Conservation (phyloP, 2,113 vertebrate species). For the Elanoides forficatus region DNA sequence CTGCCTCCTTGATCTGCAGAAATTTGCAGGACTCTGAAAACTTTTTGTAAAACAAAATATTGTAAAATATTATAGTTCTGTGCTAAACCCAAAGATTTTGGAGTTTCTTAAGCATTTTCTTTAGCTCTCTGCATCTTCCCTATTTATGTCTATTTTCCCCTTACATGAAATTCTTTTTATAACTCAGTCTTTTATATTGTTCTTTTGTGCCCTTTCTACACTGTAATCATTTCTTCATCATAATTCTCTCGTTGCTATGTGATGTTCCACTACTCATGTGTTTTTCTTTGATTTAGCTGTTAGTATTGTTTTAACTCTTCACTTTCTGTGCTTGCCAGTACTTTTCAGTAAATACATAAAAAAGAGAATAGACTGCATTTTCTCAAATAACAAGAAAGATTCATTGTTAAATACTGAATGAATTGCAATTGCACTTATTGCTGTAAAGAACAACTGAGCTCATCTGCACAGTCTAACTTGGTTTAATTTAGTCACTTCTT, state of each 20-base stretch:
- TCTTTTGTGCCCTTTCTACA: slow-evolving; percentile 38
- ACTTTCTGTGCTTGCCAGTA: background rate
- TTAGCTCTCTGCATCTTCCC: background rate
- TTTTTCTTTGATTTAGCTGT: slow-evolving; percentile 44
- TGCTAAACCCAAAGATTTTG: background rate
- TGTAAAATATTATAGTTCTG: background rate
- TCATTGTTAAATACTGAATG: background rate
- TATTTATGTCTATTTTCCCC: slow-evolving; percentile 27
- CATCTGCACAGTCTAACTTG: background rate
- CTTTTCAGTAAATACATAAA: background rate
- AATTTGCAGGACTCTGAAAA: background rate
- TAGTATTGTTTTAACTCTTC: slow-evolving; percentile 44
- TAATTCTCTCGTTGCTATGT: slow-evolving; percentile 19
- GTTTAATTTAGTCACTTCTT: background rate
- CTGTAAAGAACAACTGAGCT: background rate
- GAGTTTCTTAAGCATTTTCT: slow-evolving; percentile 5
- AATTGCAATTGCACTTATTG: background rate
- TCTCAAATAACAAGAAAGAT: background rate
- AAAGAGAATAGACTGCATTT: background rate
- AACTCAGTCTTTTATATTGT: slow-evolving; percentile 23
- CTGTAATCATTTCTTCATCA: slow-evolving; percentile 47
- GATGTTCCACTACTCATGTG: background rate
- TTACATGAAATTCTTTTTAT: slow-evolving; percentile 39
- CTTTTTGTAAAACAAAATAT: background rate
- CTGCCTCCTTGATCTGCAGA: background rate